Evolutionary conservation across 2,888 invertebrate genomes (phyloP), one percentile per base, ranked within the genome.

Genomic region (Epinotia nisella): DNA sequence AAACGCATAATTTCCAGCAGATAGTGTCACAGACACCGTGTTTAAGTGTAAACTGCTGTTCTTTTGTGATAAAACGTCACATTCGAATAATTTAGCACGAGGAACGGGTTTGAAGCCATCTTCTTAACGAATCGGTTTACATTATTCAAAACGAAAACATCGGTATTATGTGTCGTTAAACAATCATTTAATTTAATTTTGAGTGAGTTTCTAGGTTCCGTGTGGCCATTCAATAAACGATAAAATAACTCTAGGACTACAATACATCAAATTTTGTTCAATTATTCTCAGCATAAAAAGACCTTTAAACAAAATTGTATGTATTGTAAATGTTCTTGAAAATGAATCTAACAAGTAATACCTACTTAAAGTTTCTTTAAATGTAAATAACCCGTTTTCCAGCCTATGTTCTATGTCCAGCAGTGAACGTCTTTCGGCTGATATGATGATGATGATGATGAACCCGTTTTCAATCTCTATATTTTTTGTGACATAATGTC

Each of bases 41-140:
- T 92, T 91, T 91, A 92, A 92, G 92, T 92, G 93, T 92, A 92
- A 90, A 92, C 89, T 91, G 91, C 85, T 92, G 93, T 92, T 91
- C 87, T 87, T 86, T 86, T 83, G 84, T 82, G 91, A 92, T 92
- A 92, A 92, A 86, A 85, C 81, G 87, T 89, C 89, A 89, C 91
- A 92, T 92, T 90, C 90, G 78, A 90, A 93, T 93, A 90, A 92
- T 91, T 89, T 90, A 91, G 84, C 87, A 80, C 84, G 82, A 84
- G 78, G 78, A 85, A 87, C 86, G 72, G 79, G 88, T 88, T 86
- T 79, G 68, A 76, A 82, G 84, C 84, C 83, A 79, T 82, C 78
- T 75, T 76, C 76, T 78, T 82, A 86, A 85, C 84, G 81, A 84
- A 82, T 80, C 78, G 77, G 79, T 82, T 85, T 83, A 85, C 80